Conservation (phyloP, 2,113 vertebrate species). For the Trogon surrucura region DNA sequence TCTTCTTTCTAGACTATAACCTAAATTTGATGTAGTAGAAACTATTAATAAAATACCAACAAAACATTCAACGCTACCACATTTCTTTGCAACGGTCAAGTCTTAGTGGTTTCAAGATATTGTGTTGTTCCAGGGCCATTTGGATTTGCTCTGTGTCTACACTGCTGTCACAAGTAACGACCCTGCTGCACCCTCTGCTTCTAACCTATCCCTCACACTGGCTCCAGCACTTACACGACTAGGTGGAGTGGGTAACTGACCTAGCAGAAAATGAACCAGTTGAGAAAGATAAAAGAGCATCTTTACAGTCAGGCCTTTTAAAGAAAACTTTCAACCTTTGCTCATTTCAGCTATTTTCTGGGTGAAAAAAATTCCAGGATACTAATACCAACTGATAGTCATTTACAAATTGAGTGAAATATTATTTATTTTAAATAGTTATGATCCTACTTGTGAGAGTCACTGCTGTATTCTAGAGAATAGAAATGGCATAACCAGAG, state of each 20-base stretch:
- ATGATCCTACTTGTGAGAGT: neutral
- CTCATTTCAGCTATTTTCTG: neutral
- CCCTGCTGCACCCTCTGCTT: neutral
- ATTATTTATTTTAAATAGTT: neutral
- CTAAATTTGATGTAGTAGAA: neutral
- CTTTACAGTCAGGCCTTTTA: neutral
- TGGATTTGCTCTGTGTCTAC: neutral
- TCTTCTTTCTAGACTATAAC: neutral
- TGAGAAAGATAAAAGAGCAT: neutral
- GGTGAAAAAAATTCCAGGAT: neutral
- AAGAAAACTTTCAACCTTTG: neutral
- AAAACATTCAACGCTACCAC: neutral
- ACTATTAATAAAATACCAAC: neutral
- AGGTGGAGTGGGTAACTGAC: neutral
- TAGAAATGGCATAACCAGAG: neutral
- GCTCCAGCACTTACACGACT: neutral
- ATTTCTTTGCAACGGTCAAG: neutral
- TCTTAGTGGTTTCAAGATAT: neutral
- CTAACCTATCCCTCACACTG: neutral
- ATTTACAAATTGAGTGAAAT: no score
- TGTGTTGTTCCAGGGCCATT: neutral
- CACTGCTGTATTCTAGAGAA: neutral
- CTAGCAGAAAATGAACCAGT: neutral
- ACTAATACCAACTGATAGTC: neutral
- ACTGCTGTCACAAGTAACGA: neutral